A percentile compares a stretch with the other conserved stretches of the same genome.
Evolutionary conservation across 2,113 vertebrate genomes (phyloP).

Genomic region (Sebastes fasciatus): DNA sequence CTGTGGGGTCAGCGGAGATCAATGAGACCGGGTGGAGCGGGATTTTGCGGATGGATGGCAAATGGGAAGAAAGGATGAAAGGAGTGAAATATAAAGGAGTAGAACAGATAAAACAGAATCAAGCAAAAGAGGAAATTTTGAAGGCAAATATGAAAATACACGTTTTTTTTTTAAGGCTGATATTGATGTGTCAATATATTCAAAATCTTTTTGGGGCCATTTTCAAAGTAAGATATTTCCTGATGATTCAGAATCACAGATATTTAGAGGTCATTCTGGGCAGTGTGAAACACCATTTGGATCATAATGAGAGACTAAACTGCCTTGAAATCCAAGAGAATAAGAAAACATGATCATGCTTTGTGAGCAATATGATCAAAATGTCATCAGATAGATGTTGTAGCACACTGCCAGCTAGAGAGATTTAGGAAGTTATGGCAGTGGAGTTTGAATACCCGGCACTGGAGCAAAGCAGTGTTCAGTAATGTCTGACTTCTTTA

Average conservation of each 20-base stretch:
- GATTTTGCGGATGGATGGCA: background rate
- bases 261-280: background rate
- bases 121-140: background rate
- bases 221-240: background rate
- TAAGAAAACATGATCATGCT: too few relatives aligned
- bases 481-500: slow-evolving; percentile 8
- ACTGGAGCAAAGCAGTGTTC: slow-evolving; percentile 3
- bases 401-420: background rate
- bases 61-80: background rate
- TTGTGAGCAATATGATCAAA: background rate
- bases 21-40: slow-evolving; percentile 24
- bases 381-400: background rate
- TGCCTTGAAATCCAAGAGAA: background rate
- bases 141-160: too few relatives aligned
- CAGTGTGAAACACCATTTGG: background rate
- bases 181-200: background rate
- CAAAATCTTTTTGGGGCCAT: background rate
- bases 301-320: background rate
- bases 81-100: background rate
- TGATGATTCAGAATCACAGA: background rate
- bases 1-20: slow-evolving; percentile 43
- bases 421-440: background rate
- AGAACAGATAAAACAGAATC: slow-evolving; percentile 8
- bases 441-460: background rate
- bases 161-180: background rate